Evolutionary conservation across 2,888 invertebrate genomes (phyloP).

Genomic region (Eristalis arbustorum): DNA sequence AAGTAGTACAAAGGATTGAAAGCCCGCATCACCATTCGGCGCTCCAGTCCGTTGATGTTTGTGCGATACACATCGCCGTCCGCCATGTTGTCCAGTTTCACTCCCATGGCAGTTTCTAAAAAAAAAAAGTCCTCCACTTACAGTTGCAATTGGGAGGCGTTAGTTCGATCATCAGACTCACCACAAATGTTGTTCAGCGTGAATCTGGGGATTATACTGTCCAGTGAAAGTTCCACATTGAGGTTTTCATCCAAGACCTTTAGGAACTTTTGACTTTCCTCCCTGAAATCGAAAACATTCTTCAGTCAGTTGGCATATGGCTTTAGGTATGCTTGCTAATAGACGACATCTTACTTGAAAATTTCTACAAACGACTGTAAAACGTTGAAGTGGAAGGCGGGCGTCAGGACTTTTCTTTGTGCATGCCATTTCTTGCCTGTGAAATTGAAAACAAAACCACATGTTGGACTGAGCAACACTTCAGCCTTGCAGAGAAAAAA

Average conservation of each 20-base stretch:
- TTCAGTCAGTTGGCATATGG: too few relatives aligned
- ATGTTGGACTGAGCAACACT: too few relatives aligned
- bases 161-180: slow-evolving; percentile 76
- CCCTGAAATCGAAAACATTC: slow-evolving; percentile 72
- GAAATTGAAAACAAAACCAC: background rate
- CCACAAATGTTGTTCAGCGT: slow-evolving; percentile 86
- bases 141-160: background rate
- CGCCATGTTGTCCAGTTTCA: slow-evolving; percentile 81
- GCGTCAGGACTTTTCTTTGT: slow-evolving; percentile 84
- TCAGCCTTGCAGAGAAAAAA: too few relatives aligned
- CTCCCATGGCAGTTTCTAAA: slow-evolving; percentile 86
- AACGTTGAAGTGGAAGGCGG: slow-evolving; percentile 85
- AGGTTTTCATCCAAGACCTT: slow-evolving; percentile 73
- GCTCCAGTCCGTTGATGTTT: slow-evolving; percentile 81
- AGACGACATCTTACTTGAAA: slow-evolving; percentile 74
- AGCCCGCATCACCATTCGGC: slow-evolving; percentile 78
- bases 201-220: slow-evolving; percentile 82
- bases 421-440: slow-evolving; percentile 82
- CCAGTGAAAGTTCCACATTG: slow-evolving; percentile 79
- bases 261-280: slow-evolving; percentile 78
- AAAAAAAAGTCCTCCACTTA: background rate
- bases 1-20: slow-evolving; percentile 83
- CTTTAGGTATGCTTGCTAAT: too few relatives aligned
- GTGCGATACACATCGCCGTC: slow-evolving; percentile 82
- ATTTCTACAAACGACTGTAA: slow-evolving; percentile 80